Evolutionary conservation across 2,113 vertebrate species (phyloP).

Genomic region (Apus apus): DNA sequence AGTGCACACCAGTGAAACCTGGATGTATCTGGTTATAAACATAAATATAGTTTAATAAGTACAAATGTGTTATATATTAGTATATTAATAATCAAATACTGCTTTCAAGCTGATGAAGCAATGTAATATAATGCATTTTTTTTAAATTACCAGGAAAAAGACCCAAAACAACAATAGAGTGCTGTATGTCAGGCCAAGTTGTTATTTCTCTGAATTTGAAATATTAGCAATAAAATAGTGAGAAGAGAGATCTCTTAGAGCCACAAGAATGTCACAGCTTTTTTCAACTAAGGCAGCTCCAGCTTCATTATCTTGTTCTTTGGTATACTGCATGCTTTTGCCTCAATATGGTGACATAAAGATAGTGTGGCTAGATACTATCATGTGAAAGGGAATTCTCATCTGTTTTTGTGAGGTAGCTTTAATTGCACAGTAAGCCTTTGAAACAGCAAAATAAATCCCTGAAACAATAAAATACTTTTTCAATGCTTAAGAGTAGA

Average conservation of each 20-base stretch:
- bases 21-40: not conserved
- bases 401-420: not conserved
- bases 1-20: not conserved
- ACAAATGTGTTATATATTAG: too few relatives aligned
- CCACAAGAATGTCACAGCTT: not conserved
- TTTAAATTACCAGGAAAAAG: too few relatives aligned
- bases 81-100: too few relatives aligned
- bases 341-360: not conserved
- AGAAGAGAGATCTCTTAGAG: not conserved
- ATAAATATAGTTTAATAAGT: too few relatives aligned
- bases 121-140: not conserved
- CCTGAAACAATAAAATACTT: not conserved
- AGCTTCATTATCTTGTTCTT: not conserved
- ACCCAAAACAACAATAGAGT: not conserved
- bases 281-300: not conserved
- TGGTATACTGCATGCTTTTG: not conserved
- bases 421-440: not conserved
- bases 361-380: not conserved
- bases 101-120: not conserved
- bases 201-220: not conserved
- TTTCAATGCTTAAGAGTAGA: not conserved
- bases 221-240: not conserved
- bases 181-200: not conserved
- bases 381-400: not conserved
- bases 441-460: not conserved